Percentiles rank a stretch among this genome's conserved stretches.
Evolutionary conservation across 2,797 vertebrate genomes (phyloP).

Genomic region (Urophycis tenuis): DNA sequence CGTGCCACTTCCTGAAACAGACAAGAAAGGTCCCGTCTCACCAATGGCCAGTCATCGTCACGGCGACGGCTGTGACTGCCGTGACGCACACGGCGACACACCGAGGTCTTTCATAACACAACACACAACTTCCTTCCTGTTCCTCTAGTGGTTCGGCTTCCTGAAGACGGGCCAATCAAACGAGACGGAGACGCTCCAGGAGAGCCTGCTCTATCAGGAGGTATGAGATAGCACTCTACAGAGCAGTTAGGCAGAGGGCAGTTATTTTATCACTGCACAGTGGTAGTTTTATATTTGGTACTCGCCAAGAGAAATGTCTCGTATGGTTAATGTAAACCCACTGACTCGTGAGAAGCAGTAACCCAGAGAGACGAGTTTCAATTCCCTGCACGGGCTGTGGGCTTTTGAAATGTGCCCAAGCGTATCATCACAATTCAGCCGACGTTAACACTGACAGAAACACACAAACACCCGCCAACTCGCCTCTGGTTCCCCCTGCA

Average conservation of each 20-base stretch:
- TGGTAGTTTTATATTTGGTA: not conserved
- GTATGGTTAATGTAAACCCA: not conserved
- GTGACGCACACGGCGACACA: not conserved
- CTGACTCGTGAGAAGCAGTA: not conserved
- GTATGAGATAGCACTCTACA: slow-evolving; percentile 51
- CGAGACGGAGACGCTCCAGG: slow-evolving; percentile 79
- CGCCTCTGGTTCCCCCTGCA: slow-evolving; percentile 25
- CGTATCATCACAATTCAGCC: too few relatives aligned
- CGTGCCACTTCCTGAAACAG: not conserved
- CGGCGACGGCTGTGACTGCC: not conserved
- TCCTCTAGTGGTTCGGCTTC: slow-evolving; percentile 92
- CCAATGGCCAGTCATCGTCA: not conserved
- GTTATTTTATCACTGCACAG: not conserved
- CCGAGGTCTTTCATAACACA: not conserved
- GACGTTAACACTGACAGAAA: too few relatives aligned
- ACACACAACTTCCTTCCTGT: not conserved
- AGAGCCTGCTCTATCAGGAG: slow-evolving; percentile 84
- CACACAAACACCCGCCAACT: not conserved
- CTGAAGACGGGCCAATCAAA: slow-evolving; percentile 83
- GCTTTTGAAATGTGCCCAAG: too few relatives aligned
- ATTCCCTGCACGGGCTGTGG: not conserved
- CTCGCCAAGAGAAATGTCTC: not conserved
- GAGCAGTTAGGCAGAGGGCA: not conserved
- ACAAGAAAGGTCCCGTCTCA: not conserved
- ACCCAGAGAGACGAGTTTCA: not conserved